Conservation (phyloP, 2,113 vertebrate genomes). For the Paratilapia polleni region DNA sequence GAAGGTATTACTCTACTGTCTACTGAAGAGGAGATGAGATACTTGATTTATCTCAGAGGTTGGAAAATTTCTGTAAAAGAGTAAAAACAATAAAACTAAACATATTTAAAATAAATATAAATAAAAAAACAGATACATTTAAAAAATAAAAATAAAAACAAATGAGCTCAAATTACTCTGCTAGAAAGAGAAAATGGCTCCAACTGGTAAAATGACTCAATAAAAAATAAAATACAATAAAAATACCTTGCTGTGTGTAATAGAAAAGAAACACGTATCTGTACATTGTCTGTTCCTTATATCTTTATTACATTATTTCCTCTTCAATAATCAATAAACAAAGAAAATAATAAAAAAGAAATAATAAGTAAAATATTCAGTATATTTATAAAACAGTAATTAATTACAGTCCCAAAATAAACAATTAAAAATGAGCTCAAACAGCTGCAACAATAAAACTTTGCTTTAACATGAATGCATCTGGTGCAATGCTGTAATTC, state of each 20-base stretch:
- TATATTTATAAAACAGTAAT: background rate
- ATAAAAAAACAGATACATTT: background rate
- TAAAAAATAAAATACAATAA: background rate
- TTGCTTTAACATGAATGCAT: no score
- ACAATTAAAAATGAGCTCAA: background rate
- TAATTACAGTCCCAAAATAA: background rate
- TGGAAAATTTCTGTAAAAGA: no score
- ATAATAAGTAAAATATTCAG: fast-evolving
- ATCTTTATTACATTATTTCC: background rate
- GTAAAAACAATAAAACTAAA: no score
- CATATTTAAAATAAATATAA: background rate
- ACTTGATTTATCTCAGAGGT: background rate
- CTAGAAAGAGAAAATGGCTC: background rate
- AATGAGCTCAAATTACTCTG: background rate
- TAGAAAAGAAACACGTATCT: background rate
- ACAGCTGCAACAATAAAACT: background rate
- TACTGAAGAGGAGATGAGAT: background rate
- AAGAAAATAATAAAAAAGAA: no score
- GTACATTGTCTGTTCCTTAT: background rate
- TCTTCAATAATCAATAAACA: no score
- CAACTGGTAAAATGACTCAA: no score
- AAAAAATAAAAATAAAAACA: background rate
- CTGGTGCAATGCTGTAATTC: no score
- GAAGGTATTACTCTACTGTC: background rate
- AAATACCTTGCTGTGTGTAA: no score